A percentile compares a stretch with the other conserved stretches of the same genome.
Evolutionary conservation across 2,113 vertebrate species (phyloP).

Genomic region (Romanogobio albipinnatus): DNA sequence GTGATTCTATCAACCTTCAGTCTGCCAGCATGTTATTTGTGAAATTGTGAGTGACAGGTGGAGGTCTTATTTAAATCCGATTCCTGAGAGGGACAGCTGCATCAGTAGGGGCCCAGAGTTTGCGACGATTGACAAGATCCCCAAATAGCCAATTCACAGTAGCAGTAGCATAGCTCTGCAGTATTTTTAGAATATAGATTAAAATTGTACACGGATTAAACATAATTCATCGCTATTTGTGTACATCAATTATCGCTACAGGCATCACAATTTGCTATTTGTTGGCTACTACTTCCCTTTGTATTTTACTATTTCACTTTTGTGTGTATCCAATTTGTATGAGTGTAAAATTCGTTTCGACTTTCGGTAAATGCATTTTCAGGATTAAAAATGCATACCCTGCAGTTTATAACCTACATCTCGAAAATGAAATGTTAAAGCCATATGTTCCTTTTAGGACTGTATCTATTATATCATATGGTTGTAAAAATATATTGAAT

Average conservation of each 20-base stretch:
- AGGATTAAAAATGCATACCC: neutral
- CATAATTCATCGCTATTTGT: neutral
- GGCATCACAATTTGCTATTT: neutral
- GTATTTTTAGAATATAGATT: neutral
- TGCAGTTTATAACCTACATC: neutral
- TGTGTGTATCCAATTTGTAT: no score
- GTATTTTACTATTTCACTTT: neutral
- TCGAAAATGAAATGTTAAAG: neutral
- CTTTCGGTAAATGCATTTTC: neutral
- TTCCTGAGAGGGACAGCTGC: conserved; percentile 71
- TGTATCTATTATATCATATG: no score
- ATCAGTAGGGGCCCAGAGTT: conserved; percentile 62
- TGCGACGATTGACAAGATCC: conserved; percentile 58
- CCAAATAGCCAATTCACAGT: conserved; percentile 55
- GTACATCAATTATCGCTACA: neutral
- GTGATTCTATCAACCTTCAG: conserved; percentile 1
- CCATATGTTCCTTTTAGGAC: no score
- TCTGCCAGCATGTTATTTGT: conserved; percentile 40
- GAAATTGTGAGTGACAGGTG: conserved; percentile 67
- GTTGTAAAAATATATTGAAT: no score
- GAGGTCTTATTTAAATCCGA: conserved; percentile 62
- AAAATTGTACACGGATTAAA: neutral
- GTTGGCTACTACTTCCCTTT: neutral
- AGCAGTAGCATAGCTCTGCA: neutral
- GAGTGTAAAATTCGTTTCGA: neutral